Base-by-base conservation (phyloP, 2,888 invertebrate species). In the Parnassius glacialis region DNA sequence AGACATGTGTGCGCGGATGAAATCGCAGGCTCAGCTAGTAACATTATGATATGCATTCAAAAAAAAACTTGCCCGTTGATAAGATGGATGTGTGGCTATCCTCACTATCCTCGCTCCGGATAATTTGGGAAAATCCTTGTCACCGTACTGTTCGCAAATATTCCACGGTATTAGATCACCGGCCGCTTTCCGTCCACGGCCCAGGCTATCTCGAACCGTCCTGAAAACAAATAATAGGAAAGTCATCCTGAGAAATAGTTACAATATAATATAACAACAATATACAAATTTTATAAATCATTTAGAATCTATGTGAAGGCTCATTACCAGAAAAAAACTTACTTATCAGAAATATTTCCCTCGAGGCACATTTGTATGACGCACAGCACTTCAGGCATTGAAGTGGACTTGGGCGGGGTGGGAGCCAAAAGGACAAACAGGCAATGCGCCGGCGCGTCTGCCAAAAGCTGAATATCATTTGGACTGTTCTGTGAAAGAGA, bases 81-180 rank as follows among this genome's bases (percentile, higher is more conserved):
- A 99, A 70, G 98, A 97, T 0, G 99, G 99, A 93, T 99, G 99
- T 0, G 99, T 99, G 9, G 99, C 99, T 69, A 99, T 98, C 68
- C 99, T 93, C 0, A 99, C 97, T 66, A 99, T 93, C 66, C 99
- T 93, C 1, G 97, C 97, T 0, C 99, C 99, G 44, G 94, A 92
- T 0, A 99, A 90, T 61, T 95, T 94, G 0, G 98, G 97, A 85
- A 99, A 99, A 81, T 98, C 96, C 65, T 94, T 93, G 83, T 99
- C 99, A 59, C 97, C 97, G 86, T 96, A 98, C 85, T 99, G 98
- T 78, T 99, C 99, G 7, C 98, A 97, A 3, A 99, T 92, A 60
- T 98, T 99, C 99, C 99, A 99, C 0, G 99, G 99, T 70, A 99
- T 98, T 11, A 99, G 92, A 89, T 99, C 99, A 0, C 99, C 99